Base-by-base conservation (phyloP, 2,797 vertebrate species). In the Gobio occitaniae region DNA sequence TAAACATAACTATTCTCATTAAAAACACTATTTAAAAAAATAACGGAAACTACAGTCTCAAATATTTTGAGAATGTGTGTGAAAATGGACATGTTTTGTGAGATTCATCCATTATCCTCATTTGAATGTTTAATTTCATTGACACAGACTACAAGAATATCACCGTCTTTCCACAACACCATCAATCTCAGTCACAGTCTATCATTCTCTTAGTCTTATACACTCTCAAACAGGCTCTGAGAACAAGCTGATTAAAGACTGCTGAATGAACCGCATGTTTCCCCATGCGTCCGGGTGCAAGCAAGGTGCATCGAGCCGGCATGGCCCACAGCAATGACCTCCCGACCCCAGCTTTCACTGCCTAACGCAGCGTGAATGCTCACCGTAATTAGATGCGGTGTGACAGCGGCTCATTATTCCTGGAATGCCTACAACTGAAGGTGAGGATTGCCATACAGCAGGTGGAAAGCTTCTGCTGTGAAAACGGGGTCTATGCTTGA, bases 401-500 rank as follows among this genome's bases (percentile, higher is more conserved):
- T 86, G 78, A 86, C 79, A 75, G 71, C 25, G 10, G 52, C 66
- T 84, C 66, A 71, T 84, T 84, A 79, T 71, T 84, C 75, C 75
- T 71, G 76, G 75, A 84, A 82, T 63, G 48, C 69, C 70, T 32
- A 47, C 56, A 68, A 75, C 56, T 36, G 38, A 76, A 61, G 61
- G 70, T 82, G 17, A 68, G 50, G 54, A 25, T n/a, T 76, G 63
- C 44, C 52, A 50, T 29, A 48, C 71, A 48, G 69, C 77, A 29
- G 61, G 59, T 21, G 21, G n/a, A 83, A 79, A 65, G 17, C 52
- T 15, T 84, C 82, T 44, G 36, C 82, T 77, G 84, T 56, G 38
- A 25, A 54, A 90, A 90, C 77, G 89, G 86, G 89, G 92, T 88
- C 85, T 86, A 50, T 25, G 29, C 19, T 65, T 71, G 90, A 91